Base-by-base conservation (phyloP, 2,888 invertebrate genomes). In the Xanthia togata region DNA sequence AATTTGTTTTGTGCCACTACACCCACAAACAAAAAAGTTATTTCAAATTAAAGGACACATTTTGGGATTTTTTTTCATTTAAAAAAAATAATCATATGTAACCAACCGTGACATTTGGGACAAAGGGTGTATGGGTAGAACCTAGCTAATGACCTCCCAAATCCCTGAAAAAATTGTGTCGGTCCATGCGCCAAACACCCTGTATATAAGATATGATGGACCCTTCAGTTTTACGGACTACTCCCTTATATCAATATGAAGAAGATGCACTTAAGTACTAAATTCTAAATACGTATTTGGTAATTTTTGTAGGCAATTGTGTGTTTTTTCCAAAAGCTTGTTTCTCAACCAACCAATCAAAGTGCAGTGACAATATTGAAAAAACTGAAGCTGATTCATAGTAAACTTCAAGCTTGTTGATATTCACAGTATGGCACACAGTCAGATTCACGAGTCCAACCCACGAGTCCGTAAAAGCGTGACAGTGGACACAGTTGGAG, bases 401-500 rank as follows among this genome's bases (percentile, higher is more conserved):
- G 12, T 14, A n/a, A 68, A 60, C 31, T 63, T 50, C 35, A 74
- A 62, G 50, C 38, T 82, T 71, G 31, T 85, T 72, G 31, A 86
- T 72, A 83, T 74, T 79, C 62, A 78, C 44, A 68, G 31, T 60
- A 67, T 35, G 20, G 31, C 60, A 73, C 60, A 73, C 44, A 20
- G 65, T 72, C 70, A 83, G 75, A 79, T 81, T 86, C 88, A 87
- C 78, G 80, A 87, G 68, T 78, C 59, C 50, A 63, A 72, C 59
- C 70, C 81, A 83, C 80, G 79, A 88, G 74, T 75, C 75, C 70
- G 89, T 89, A 90, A 90, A 89, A 90, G 88, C 90, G 88, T 90
- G 89, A 88, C 90, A 72, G 73, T 79, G 76, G 70, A 72, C 73
- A 82, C 73, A 79, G 84, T 82, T 75, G 81, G 70, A 84, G 41